A percentile compares a stretch with the other conserved stretches of the same genome.
Conservation (phyloP, 92 coral and sea anemone genomes). For the Phenganax stokvisi region DNA sequence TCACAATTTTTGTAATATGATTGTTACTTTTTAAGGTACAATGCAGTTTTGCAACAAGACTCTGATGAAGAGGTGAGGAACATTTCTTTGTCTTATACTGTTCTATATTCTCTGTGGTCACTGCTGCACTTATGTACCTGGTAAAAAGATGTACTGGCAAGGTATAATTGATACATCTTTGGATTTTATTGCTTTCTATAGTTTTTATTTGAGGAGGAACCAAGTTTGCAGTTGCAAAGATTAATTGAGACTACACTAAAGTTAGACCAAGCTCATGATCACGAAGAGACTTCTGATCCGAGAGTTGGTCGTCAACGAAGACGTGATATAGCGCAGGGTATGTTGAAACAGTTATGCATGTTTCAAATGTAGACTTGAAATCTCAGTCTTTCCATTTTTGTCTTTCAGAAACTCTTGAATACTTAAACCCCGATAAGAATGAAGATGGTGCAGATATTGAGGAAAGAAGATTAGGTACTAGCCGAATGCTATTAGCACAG, state of each 20-base stretch:
- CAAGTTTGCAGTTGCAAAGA: constrained; percentile 23
- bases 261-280: not conserved
- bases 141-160: not conserved
- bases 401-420: constrained; percentile 28
- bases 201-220: constrained; percentile 37
- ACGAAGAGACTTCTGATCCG: not conserved
- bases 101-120: not conserved
- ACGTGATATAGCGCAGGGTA: constrained; percentile 9
- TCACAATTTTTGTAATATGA: not conserved
- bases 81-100: not conserved
- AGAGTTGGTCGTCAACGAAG: constrained; percentile 24
- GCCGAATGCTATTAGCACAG: constrained; percentile 34
- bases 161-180: not conserved
- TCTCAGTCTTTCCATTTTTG: not conserved
- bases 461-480: constrained; percentile 24
- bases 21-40: constrained; percentile 7
- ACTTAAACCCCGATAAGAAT: constrained; percentile 5
- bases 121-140: not conserved
- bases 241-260: constrained; percentile 38
- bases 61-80: constrained; percentile 38
- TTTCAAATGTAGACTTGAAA: not conserved
- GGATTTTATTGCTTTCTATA: not conserved
- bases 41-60: constrained; percentile 10
- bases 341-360: not conserved
- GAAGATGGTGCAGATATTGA: constrained; percentile 21